Percentiles rank a stretch among this genome's conserved stretches.
Conservation (phyloP, 2,888 invertebrate species). For the Idaea dimidiata region DNA sequence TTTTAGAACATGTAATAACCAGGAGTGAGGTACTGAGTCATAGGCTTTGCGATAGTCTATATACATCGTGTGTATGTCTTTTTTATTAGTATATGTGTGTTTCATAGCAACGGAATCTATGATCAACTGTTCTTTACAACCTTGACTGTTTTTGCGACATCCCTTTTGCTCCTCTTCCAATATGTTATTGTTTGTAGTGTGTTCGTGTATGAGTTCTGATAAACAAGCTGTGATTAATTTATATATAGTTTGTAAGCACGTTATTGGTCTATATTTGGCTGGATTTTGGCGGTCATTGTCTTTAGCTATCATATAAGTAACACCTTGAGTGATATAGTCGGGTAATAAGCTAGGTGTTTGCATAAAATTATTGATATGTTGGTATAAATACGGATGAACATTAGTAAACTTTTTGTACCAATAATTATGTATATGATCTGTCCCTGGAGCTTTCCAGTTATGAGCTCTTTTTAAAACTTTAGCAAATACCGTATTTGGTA, state of each 20-base stretch:
- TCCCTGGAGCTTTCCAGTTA: slow-evolving; percentile 27
- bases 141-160: slow-evolving; percentile 21
- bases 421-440: slow-evolving; percentile 24
- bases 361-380: slow-evolving; percentile 18
- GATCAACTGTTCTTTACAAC: slow-evolving; percentile 13
- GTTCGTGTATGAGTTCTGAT: slow-evolving; percentile 21
- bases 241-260: slow-evolving; percentile 33
- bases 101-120: slow-evolving; percentile 6
- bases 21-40: slow-evolving; percentile 28
- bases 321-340: slow-evolving; percentile 18
- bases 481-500: slow-evolving; percentile 5
- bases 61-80: slow-evolving; percentile 22
- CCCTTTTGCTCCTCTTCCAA: slow-evolving; percentile 30
- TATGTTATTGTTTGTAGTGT: slow-evolving; percentile 21
- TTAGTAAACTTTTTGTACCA: slow-evolving; percentile 9
- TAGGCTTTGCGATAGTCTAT: slow-evolving; percentile 32
- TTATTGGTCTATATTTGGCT: slow-evolving; percentile 32
- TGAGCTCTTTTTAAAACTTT: slow-evolving; percentile 16
- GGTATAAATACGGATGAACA: slow-evolving; percentile 3
- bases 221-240: slow-evolving; percentile 30
- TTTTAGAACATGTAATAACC: not conserved
- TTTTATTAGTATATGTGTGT: slow-evolving; percentile 26
- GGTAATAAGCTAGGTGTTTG: slow-evolving; percentile 15
- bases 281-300: slow-evolving; percentile 21
- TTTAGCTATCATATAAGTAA: slow-evolving; percentile 30